A percentile compares a stretch with the other conserved stretches of the same genome.
Evolutionary conservation across 2,888 invertebrate species (phyloP).

Genomic region (Caenorhabditis zanzibari): DNA sequence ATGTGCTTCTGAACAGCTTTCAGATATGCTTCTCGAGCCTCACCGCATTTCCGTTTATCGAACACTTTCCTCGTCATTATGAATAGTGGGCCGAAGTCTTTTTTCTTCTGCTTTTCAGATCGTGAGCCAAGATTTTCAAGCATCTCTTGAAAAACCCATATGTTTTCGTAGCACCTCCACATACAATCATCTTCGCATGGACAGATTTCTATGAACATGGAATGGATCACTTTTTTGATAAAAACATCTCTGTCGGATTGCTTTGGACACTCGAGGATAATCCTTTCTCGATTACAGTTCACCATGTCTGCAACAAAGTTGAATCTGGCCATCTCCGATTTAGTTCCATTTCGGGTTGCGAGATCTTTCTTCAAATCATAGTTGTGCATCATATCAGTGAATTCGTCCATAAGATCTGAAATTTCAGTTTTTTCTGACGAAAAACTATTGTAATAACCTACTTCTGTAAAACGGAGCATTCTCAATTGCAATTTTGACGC

Average conservation of each 20-base stretch:
- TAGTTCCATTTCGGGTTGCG: background rate
- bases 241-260: background rate
- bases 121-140: background rate
- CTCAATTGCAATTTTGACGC: conserved; percentile 9
- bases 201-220: background rate
- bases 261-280: background rate
- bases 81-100: background rate
- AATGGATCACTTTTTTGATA: background rate
- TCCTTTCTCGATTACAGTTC: background rate
- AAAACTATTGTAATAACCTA: background rate
- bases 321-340: background rate
- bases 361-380: background rate
- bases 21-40: background rate
- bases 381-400: background rate
- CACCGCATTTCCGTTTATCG: background rate
- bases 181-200: background rate
- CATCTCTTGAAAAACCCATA: background rate
- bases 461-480: conserved; percentile 14
- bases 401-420: conserved; percentile 10
- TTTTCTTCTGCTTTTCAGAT: background rate
- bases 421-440: background rate
- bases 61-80: background rate
- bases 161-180: conserved; percentile 5
- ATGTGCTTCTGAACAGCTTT: background rate
- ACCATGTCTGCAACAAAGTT: background rate